Base-by-base conservation (phyloP, 2,888 invertebrate species). In the Andrena hattorfiana region DNA sequence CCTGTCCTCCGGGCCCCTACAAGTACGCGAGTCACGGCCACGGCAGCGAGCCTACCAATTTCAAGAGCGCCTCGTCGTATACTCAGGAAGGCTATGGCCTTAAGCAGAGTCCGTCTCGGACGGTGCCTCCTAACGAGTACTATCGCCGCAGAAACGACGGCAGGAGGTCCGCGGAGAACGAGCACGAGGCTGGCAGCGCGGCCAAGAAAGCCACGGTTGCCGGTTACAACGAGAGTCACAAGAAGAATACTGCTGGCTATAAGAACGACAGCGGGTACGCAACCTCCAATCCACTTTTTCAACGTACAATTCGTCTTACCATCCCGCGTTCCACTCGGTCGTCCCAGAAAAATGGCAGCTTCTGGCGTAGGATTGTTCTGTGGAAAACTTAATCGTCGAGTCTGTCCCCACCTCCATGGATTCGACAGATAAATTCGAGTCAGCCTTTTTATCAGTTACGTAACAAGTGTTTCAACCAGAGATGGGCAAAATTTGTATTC, bases 221-320 rank as follows among this genome's bases (percentile, higher is more conserved):
- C 91, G 87, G 89, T 90, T 93, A 93, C 92, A 93, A 92, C 92
- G 92, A 93, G 74, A 88, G 90, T 83, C 92, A 93, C 92, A 94
- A 93, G 87, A 94, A 94, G 88, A 93, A 94, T 91, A 92, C 93
- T 89, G 89, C 93, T 76, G 92, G 93, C 42, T 94, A 94, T 85
- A 94, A 94, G 85, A 94, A 94, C 88, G 94, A 94, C 89, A 94
- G 94, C 90, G 94, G 94, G 94, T 94, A 79, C 48, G 81, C 60
- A 26, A 62, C 51, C 49, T 54, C 73, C 69, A 49, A 51, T 70
- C 49, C 8, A 32, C 32, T 30, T 54, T 63, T 42, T 42, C 42
- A 42, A 26, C 16, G 6, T 23, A 4, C 51, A 5, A 26, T 42
- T n/a, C 23, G n/a, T n/a, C 32, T 72, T 10, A 6, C 30, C n/a